Conservation (phyloP, 2,888 invertebrate species). For the Sarcophaga caerulescens region DNA sequence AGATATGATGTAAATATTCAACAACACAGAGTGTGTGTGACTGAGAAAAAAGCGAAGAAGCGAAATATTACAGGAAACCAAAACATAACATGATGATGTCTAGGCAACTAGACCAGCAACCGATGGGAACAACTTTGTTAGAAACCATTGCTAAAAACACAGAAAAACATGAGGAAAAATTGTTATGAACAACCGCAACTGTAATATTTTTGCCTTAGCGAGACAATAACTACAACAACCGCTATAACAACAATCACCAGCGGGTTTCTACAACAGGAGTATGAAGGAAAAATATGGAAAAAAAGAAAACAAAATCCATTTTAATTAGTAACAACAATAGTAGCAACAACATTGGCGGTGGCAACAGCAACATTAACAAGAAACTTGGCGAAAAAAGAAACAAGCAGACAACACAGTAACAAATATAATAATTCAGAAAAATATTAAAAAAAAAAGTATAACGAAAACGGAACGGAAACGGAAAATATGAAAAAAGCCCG, state of each 20-base stretch:
- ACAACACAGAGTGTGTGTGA: not conserved
- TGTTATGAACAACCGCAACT: constrained; percentile 54
- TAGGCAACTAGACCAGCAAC: constrained; percentile 37
- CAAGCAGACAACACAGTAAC: constrained; percentile 43
- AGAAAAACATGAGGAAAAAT: constrained; percentile 21
- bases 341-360: constrained; percentile 75
- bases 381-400: constrained; percentile 23
- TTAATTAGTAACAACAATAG: constrained; percentile 72
- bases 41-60: not conserved
- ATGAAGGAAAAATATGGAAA: not conserved
- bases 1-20: not conserved
- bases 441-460: not conserved
- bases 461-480: too few relatives aligned
- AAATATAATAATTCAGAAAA: not conserved
- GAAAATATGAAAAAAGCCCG: not conserved
- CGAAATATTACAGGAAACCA: constrained; percentile 20
- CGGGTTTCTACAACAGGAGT: not conserved
- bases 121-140: constrained; percentile 33
- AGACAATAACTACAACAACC: constrained; percentile 12
- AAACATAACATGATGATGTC: constrained; percentile 50
- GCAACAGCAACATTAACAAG: constrained; percentile 39
- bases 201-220: constrained; percentile 44
- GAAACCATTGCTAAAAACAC: constrained; percentile 30
- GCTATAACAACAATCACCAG: constrained; percentile 10
- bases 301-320: constrained; percentile 37